A percentile compares a stretch with the other conserved stretches of the same genome.
phyloP scores from a whole-genome alignment of 2,797 vertebrate genomes.

The Sitta carolinensis region DNA sequence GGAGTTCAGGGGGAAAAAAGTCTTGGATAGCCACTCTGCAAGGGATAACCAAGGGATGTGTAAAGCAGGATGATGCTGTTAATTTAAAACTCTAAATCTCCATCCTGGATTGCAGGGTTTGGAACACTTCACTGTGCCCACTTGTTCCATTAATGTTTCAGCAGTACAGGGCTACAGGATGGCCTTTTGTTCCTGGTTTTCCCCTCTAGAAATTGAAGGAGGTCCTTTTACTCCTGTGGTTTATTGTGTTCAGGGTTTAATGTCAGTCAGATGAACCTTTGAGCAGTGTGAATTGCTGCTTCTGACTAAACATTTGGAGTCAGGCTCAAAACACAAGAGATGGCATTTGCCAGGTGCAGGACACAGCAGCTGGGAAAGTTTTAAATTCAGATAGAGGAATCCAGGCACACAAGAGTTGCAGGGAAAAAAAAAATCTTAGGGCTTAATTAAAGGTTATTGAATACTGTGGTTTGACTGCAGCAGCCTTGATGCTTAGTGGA shows the following conservation, averaged over 20 bases:
- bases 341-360: neutral
- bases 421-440: neutral
- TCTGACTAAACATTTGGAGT: constrained; percentile 10
- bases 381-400: neutral
- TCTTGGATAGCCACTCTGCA: neutral
- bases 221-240: neutral
- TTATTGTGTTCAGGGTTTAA: neutral
- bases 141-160: neutral
- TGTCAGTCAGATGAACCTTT: constrained; percentile 19
- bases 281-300: neutral
- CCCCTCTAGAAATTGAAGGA: neutral
- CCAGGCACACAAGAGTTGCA: neutral
- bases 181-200: neutral
- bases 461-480: neutral
- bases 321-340: neutral
- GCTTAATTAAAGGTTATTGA: neutral
- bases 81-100: neutral
- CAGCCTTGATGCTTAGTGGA: neutral
- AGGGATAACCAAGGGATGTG: neutral
- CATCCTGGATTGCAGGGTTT: neutral
- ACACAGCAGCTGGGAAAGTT: neutral
- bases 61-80: neutral
- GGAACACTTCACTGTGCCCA: neutral
- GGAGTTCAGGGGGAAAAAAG: neutral
- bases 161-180: neutral